Evolutionary conservation across 2,797 vertebrate species (phyloP).

Genomic region (Chelonia mydas): DNA sequence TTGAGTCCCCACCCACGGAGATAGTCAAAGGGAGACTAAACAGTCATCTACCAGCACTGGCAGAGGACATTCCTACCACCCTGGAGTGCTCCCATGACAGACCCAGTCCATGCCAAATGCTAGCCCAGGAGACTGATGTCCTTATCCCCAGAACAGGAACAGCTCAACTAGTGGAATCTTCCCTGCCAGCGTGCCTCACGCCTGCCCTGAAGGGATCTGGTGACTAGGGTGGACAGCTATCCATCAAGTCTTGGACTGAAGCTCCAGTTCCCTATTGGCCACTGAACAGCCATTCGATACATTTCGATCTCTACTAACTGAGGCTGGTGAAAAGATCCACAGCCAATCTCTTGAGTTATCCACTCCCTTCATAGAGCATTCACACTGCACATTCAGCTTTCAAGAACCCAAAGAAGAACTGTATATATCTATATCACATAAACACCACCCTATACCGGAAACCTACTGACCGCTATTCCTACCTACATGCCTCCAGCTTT

Average conservation of each 20-base stretch:
- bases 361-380: neutral
- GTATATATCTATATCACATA: too few relatives aligned
- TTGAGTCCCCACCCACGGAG: neutral
- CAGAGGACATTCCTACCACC: neutral
- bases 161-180: neutral
- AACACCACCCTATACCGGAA: too few relatives aligned
- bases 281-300: neutral
- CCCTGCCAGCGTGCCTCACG: neutral
- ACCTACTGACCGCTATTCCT: too few relatives aligned
- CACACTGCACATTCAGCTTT: too few relatives aligned
- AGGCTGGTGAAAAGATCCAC: neutral
- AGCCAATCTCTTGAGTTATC: neutral
- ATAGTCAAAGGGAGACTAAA: neutral
- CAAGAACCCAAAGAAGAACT: neutral
- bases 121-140: neutral
- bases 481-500: too few relatives aligned
- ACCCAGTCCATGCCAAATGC: too few relatives aligned
- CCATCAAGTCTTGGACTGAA: neutral
- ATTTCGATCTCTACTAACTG: neutral
- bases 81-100: neutral
- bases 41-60: neutral
- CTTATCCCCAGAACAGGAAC: neutral
- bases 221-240: neutral
- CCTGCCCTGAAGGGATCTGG: neutral
- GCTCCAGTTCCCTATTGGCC: neutral